A percentile compares a stretch with the other conserved stretches of the same genome.
These are phyloP conservation scores for Holcopasites calliopsidis DNA, from an alignment of 1,140 invertebrate species.

Conservation along the genomic window DNA sequence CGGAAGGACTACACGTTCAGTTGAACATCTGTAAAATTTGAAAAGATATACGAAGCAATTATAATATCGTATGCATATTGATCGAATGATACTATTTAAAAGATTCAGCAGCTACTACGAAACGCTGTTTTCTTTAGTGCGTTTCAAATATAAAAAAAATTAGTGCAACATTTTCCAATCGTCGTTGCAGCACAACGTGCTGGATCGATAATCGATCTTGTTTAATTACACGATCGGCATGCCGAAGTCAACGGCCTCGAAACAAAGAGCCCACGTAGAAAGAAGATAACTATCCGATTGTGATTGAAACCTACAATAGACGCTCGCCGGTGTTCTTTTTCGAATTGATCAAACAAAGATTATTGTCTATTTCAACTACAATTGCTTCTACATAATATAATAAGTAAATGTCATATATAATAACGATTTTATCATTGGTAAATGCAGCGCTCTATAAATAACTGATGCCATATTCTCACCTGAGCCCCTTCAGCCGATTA, in stretches of 20 bases:
- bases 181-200: neutral
- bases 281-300: slow-evolving; percentile 17
- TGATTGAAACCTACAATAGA: neutral
- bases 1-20: neutral
- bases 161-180: slow-evolving; percentile 8
- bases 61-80: neutral
- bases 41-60: neutral
- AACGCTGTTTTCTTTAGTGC: too few species aligned
- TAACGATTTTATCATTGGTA: too few species aligned
- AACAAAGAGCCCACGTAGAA: slow-evolving; percentile 7
- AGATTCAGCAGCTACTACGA: too few species aligned
- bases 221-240: slow-evolving; percentile 15
- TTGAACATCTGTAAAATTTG: neutral
- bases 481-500: slow-evolving; percentile 30
- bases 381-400: neutral
- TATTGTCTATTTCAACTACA: neutral
- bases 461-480: slow-evolving; percentile 19
- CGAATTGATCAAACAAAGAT: neutral
- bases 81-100: too few species aligned
- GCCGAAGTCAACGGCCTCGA: slow-evolving; percentile 4
- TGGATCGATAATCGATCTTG: slow-evolving; percentile 38
- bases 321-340: neutral
- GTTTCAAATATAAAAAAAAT: too few species aligned
- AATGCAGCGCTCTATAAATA: slow-evolving; percentile 35
- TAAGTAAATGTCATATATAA: too few species aligned